Evolutionary conservation across 2,888 invertebrate species (phyloP).

Genomic region (Pyralis farinalis): DNA sequence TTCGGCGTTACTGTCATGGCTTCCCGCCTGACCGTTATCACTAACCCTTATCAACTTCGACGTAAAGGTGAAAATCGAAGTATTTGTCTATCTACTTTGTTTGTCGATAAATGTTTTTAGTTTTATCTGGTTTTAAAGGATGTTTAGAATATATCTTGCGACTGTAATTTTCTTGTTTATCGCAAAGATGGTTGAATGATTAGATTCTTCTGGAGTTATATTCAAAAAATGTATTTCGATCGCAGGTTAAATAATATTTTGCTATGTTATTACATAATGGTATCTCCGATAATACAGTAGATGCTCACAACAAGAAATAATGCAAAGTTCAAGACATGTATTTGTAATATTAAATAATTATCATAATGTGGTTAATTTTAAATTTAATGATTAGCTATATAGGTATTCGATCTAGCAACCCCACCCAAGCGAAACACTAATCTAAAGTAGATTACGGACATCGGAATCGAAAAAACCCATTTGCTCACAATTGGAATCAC

Average conservation of each 20-base stretch:
- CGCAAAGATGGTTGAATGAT: too few relatives aligned
- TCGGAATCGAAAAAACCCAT: conserved; percentile 8
- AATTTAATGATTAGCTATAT: not conserved
- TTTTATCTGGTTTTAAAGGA: not conserved
- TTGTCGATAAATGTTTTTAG: conserved; percentile 1
- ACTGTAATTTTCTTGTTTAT: too few relatives aligned
- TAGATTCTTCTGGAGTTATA: too few relatives aligned
- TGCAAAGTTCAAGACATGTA: too few relatives aligned
- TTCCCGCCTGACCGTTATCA: conserved; percentile 4
- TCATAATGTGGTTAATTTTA: too few relatives aligned
- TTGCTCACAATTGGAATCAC: conserved; percentile 1
- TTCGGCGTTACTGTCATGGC: conserved; percentile 1
- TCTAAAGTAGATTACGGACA: conserved; percentile 5
- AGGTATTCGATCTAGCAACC: not conserved
- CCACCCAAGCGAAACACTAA: not conserved
- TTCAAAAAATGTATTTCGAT: too few relatives aligned
- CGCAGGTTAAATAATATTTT: too few relatives aligned
- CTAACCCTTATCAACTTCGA: conserved; percentile 5
- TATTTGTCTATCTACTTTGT: not conserved
- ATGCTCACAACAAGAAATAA: too few relatives aligned
- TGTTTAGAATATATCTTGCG: too few relatives aligned
- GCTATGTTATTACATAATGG: too few relatives aligned
- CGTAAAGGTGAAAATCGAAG: conserved; percentile 10
- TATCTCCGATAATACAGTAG: too few relatives aligned
- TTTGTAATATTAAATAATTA: too few relatives aligned